Base-by-base conservation (phyloP, 2,113 vertebrate genomes). In the Pseudois nayaur region DNA sequence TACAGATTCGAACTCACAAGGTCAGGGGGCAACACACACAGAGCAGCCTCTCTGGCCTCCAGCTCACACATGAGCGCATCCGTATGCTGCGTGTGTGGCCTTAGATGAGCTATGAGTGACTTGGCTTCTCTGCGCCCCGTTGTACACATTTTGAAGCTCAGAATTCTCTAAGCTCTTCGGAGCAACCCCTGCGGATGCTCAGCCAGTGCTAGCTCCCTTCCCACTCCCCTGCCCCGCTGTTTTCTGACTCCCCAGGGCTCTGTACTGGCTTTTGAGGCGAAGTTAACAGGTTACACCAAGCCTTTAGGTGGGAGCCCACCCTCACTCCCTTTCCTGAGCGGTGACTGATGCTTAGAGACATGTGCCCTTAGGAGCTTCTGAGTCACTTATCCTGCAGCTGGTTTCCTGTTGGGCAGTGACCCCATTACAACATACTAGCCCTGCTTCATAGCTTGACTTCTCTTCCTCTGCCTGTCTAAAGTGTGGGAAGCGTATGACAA, bases 141-240 rank as follows among this genome's bases (percentile, higher is more conserved):
- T 62, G 48, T 15, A 3, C 48, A 50, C 67, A 7, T 50, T n/a
- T 64, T 48, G 3, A 5, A 50, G 55, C 36, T 43, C 1, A 36
- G 52, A 64, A 9, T 9, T 64, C 40, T 31, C 14, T 1, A 11
- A 27, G 25, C 17, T 48, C 12, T 17, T 0, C 1, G 3, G 31
- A 64, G n/a, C 1, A 21, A 27, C 15, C 43, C 48, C 27, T 17
- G 11, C 16, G 0, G 8, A 21, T 8, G 13, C 29, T 59, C 40
- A 1, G 7, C 50, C 50, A 17, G 0, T 11, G 59, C 29, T 6
- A 0, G 1, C 8, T 45, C 36, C 54, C 71, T n/a, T 50, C 8
- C 45, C 4, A 1, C 71, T n/a, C 62, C 40, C 13, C 87, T 43
- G 3, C 79, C 62, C 23, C 6, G 3, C 64, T 74, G 43, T 9